Evolutionary conservation across 37 sponge, comb jelly and placozoan species (phyloP).

Genomic region (Mnemiopsis leidyi): DNA sequence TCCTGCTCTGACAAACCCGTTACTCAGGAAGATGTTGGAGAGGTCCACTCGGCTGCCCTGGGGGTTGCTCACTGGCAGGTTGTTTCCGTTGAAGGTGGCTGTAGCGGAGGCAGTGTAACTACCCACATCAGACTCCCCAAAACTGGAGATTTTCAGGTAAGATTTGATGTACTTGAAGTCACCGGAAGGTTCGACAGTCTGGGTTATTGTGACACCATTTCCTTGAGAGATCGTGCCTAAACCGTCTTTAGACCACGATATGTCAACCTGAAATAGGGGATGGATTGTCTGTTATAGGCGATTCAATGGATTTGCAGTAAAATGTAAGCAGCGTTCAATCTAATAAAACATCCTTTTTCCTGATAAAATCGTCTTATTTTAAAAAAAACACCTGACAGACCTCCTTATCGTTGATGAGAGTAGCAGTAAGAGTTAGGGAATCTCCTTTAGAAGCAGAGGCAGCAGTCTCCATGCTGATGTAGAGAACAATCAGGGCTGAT

Average conservation of each 20-base stretch:
- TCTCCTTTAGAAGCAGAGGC: neutral
- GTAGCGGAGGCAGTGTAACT: neutral
- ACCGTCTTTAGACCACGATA: neutral
- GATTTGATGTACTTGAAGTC: constrained; percentile 34
- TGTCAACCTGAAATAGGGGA: neutral
- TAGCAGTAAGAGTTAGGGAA: neutral
- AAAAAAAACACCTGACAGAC: neutral
- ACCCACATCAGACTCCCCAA: neutral
- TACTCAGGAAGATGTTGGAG: neutral
- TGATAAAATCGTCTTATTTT: no score
- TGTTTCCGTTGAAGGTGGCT: neutral
- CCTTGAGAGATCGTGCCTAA: neutral
- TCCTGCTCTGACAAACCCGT: neutral
- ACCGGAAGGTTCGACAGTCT: neutral
- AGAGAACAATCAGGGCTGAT: constrained; percentile 36
- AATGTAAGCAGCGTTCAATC: no score
- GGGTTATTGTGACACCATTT: neutral
- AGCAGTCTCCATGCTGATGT: neutral
- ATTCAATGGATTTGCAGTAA: no score
- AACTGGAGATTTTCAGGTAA: neutral
- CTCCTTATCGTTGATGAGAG: neutral
- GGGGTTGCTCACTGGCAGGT: neutral
- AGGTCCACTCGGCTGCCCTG: neutral
- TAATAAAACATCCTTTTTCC: no score
- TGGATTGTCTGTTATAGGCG: no score